These are phyloP conservation scores for Entomobrya proxima DNA, from an alignment of 2,888 invertebrate genomes.

Conservation along the genomic window DNA sequence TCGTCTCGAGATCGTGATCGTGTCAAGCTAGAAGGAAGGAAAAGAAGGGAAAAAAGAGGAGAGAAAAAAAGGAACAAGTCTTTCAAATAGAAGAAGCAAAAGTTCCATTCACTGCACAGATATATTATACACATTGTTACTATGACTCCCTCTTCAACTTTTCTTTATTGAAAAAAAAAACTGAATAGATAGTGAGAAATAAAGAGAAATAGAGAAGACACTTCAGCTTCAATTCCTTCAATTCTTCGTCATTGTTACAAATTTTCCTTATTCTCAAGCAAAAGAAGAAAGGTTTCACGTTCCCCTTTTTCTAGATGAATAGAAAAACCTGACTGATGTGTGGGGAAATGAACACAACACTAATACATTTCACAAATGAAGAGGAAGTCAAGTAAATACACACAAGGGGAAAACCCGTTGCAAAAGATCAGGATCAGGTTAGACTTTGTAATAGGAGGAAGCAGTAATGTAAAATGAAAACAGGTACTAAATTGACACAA, in stretches of 20 bases:
- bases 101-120: conserved; percentile 17
- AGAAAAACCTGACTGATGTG: not conserved
- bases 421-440: no score
- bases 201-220: not conserved
- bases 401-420: not conserved
- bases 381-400: not conserved
- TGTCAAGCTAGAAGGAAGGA: conserved; percentile 19
- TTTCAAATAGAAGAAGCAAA: not conserved
- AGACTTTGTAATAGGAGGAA: no score
- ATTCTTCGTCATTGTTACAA: conserved; percentile 20
- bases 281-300: not conserved
- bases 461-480: no score
- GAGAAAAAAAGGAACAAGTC: not conserved
- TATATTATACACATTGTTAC: conserved; percentile 20
- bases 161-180: not conserved
- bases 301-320: conserved; percentile 8
- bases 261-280: not conserved
- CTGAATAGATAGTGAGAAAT: not conserved
- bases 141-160: not conserved
- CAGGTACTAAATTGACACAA: no score
- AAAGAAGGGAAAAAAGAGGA: not conserved
- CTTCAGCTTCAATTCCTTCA: conserved; percentile 19
- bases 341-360: not conserved
- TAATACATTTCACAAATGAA: not conserved
- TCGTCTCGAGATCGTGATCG: conserved; percentile 22